Conservation (phyloP, 2,113 vertebrate species). For the Centropus bengalensis region DNA sequence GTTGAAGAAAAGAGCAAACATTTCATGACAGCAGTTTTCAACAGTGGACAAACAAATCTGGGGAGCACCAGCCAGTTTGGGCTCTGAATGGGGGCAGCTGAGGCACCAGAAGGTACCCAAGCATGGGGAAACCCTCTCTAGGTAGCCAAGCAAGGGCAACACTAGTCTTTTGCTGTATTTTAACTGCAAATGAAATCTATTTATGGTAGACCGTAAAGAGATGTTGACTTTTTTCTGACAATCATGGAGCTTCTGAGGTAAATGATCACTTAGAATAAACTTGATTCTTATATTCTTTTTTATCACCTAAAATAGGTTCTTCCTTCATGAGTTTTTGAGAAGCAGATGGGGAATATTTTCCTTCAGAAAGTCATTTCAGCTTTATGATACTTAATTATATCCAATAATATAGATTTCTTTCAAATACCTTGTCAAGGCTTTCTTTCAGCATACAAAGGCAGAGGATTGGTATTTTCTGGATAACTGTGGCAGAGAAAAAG, state of each 20-base stretch:
- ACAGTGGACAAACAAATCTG: not conserved
- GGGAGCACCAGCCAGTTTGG: not conserved
- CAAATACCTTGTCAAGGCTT: not conserved
- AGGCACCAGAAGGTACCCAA: too few relatives aligned
- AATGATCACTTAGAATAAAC: not conserved
- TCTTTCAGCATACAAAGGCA: not conserved
- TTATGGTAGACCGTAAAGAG: not conserved
- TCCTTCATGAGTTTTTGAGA: constrained; percentile 38
- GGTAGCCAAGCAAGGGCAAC: not conserved
- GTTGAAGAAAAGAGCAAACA: not conserved
- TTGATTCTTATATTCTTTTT: not conserved
- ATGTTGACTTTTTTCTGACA: not conserved
- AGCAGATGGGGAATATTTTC: constrained; percentile 1
- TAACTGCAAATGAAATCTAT: not conserved
- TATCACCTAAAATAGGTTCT: not conserved
- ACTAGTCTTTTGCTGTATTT: not conserved
- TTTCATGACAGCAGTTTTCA: not conserved
- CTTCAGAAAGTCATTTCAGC: constrained; percentile 36
- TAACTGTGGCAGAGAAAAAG: not conserved
- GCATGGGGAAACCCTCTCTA: not conserved
- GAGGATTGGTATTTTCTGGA: not conserved
- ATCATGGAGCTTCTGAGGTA: not conserved
- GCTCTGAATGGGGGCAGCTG: too few relatives aligned
- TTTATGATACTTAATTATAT: constrained; percentile 64
- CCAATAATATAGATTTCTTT: not conserved